Base-by-base conservation (phyloP, 2,113 vertebrate species). In the Mugil cephalus region DNA sequence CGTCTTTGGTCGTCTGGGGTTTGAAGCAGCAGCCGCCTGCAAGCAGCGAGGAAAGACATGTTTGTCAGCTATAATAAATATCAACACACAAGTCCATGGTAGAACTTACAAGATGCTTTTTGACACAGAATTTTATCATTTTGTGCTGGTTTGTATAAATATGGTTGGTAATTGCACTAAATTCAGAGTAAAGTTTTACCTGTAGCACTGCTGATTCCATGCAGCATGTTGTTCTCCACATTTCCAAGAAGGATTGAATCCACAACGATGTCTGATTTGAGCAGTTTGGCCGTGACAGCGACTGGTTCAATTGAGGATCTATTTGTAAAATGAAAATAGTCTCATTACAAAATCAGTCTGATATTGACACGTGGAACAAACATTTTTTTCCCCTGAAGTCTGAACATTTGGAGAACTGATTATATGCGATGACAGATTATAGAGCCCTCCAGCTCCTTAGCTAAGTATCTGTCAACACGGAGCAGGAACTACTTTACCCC, bases 21-120 rank as follows among this genome's bases (percentile, higher is more conserved):
- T 91, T 92, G 80, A 92, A 92, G 76, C 91, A 91, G 59, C 88
- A 92, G 2, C 91, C 91, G 12, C 90, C 90, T 91, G 56, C 8
- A 83, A 38, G 18, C 1, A 54, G 55, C 2, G 30, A 55, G n/a
- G 17, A 14, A 34, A 48, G 13, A 15, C 2, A n/a, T 6, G 4
- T 35, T 34, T 53, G 12, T 19, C 18, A 21, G 2, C 21, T 13
- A 14, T 10, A 19, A 48, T 19, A 62, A 47, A 13, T 47, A 43
- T 59, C 39, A 59, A 59, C 24, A 47, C 0, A 0, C 0, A 35
- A 62, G 59, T 9, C 10, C 24, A 8, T 15, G 13, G 18, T 24
- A 19, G 18, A 54, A 2, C 13, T n/a, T n/a, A n/a, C n/a, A n/a
- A n/a, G n/a, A n/a, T n/a, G n/a, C 24, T 13, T 61, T n/a, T 2